Base-by-base conservation (phyloP, 2,113 vertebrate genomes). In the Thamnophis sirtalis region DNA sequence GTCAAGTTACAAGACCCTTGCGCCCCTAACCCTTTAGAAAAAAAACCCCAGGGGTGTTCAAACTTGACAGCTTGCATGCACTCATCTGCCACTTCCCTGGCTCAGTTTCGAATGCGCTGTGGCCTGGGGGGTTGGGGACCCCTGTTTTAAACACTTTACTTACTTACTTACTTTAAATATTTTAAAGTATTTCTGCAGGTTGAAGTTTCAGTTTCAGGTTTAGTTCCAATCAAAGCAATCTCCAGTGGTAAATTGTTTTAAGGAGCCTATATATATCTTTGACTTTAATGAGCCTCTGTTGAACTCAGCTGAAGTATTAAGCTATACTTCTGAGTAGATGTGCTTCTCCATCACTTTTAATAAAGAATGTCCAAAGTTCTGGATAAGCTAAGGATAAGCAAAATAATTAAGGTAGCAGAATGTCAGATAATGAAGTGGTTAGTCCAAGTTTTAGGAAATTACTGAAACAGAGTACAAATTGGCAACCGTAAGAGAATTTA, bases 401-500 rank as follows among this genome's bases (percentile, higher is more conserved):
- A 73, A 56, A 80, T 58, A 88, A 60, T 51, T 53, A 50, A 49
- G 63, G 63, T 26, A 92, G 3, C 4, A 80, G 63, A 53, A 33
- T 38, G 3, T 80, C 28, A 15, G 73, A 92, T 51, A 84, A 58
- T 92, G 38, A 84, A 94, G 28, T 73, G 50, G n/a, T 24, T 86
- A 50, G 94, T 93, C 56, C 28, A 89, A n/a, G 89, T 93, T 91
- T n/a, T 22, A 89, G 68, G 68, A 84, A 92, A 89, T 33, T 38
- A 49, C 48, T 89, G 48, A 51, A 60, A 60, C 43, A 85, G 19
- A 91, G 92, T 94, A 84, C 1, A 43, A 93, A 88, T 4, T 84
- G 9, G 0, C 0, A 87, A 9, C n/a, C 90, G 28, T 92, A 85
- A 48, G 28, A 43, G 0, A 86, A 19, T 49, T 88, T 63, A 48